These are phyloP conservation scores for Scolopax rusticola DNA, from an alignment of 2,797 vertebrate genomes.

Conservation along the genomic window DNA sequence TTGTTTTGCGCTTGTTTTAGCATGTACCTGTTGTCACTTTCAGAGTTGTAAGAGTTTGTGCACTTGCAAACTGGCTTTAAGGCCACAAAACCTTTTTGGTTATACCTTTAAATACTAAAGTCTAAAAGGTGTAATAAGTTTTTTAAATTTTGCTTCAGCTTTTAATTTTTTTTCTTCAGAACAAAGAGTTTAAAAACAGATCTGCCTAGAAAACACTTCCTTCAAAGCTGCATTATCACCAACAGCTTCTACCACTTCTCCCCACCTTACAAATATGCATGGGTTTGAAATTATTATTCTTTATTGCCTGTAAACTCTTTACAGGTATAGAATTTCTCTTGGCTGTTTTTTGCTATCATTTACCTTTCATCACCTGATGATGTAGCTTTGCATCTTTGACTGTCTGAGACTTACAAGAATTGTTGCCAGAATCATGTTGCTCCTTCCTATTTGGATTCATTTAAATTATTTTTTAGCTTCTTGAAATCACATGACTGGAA, in stretches of 20 bases:
- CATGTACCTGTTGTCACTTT: neutral
- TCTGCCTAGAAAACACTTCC: neutral
- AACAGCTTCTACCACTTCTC: neutral
- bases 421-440: neutral
- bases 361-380: conserved; percentile 18
- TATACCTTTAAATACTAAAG: neutral
- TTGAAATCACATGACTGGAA: neutral
- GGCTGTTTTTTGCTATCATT: neutral
- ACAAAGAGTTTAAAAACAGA: neutral
- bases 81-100: neutral
- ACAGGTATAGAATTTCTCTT: neutral
- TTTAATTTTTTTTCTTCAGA: neutral
- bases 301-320: conserved; percentile 6
- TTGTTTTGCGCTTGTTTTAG: neutral
- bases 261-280: neutral
- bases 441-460: neutral
- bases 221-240: neutral
- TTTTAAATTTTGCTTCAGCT: neutral
- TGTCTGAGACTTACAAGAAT: neutral
- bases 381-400: conserved; percentile 1
- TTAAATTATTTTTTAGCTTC: neutral
- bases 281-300: neutral
- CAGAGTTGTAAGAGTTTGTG: neutral
- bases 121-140: neutral
- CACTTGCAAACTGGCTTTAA: neutral